Evolutionary conservation across 2,888 invertebrate species (phyloP).

Genomic region (Andrena dorsata): DNA sequence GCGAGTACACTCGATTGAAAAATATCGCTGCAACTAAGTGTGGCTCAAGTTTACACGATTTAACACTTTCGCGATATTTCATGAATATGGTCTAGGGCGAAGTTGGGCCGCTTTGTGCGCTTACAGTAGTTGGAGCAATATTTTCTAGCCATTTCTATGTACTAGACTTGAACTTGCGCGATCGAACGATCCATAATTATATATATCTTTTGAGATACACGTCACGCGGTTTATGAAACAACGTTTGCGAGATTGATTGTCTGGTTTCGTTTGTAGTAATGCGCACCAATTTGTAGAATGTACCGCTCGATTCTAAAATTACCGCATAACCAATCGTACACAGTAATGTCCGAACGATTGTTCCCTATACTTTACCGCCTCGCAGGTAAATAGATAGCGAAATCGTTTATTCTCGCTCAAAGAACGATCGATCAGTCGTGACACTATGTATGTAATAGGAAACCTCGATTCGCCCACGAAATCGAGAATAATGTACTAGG

Average conservation of each 20-base stretch:
- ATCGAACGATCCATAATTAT: background rate
- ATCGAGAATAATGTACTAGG: constrained; percentile 10
- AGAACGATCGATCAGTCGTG: constrained; percentile 19
- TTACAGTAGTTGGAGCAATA: too few relatives aligned
- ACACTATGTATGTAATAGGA: constrained; percentile 23
- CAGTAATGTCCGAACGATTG: background rate
- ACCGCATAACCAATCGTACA: background rate
- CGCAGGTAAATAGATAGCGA: background rate
- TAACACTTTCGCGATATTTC: too few relatives aligned
- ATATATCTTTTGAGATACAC: background rate
- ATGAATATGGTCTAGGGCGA: too few relatives aligned
- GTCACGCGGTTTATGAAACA: constrained; percentile 38
- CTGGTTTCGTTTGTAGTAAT: constrained; percentile 62
- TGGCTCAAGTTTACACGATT: too few relatives aligned
- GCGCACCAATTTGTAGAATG: constrained; percentile 22
- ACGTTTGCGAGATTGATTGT: constrained; percentile 78
- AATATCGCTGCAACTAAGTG: constrained; percentile 1
- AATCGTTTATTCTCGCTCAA: constrained; percentile 4
- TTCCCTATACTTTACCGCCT: background rate
- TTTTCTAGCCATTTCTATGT: background rate
- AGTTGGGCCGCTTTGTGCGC: too few relatives aligned
- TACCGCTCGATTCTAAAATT: background rate
- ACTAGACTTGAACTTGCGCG: background rate
- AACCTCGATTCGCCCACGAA: constrained; percentile 19
- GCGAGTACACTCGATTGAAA: constrained; percentile 12